Conservation (phyloP, 2,113 vertebrate species). For the Chrysochloris asiatica region DNA sequence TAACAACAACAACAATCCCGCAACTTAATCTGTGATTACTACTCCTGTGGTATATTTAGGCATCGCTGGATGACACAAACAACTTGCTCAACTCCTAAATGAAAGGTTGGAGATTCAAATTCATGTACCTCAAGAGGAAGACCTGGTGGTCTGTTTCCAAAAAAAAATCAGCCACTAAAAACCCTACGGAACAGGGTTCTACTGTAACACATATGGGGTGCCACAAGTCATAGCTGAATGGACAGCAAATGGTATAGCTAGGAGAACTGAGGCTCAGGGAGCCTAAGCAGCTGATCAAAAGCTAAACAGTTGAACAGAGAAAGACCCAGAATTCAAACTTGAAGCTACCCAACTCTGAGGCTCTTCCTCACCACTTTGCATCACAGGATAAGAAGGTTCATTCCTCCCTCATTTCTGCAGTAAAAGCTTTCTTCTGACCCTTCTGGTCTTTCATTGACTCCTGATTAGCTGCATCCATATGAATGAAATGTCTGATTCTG, state of each 20-base stretch:
- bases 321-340: not conserved
- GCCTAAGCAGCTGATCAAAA: not conserved
- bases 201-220: not conserved
- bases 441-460: constrained; percentile 26
- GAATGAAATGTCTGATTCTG: constrained; percentile 54
- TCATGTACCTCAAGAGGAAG: not conserved
- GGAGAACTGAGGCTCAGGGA: not conserved
- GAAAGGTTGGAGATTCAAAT: not conserved
- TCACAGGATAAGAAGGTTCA: not conserved
- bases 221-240: not conserved
- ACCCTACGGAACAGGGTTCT: not conserved
- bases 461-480: constrained; percentile 52
- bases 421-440: constrained; percentile 9
- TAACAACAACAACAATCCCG: not conserved
- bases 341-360: not conserved
- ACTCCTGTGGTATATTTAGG: not conserved
- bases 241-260: not conserved
- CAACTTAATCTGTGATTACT: accelerated
- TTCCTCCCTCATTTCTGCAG: constrained; percentile 17
- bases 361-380: not conserved
- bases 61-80: not conserved
- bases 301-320: not conserved
- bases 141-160: not conserved
- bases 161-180: not conserved
- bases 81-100: not conserved